These are phyloP conservation scores for Glyphotaelius pellucidus DNA, from an alignment of 2,888 invertebrate genomes.

Conservation along the genomic window DNA sequence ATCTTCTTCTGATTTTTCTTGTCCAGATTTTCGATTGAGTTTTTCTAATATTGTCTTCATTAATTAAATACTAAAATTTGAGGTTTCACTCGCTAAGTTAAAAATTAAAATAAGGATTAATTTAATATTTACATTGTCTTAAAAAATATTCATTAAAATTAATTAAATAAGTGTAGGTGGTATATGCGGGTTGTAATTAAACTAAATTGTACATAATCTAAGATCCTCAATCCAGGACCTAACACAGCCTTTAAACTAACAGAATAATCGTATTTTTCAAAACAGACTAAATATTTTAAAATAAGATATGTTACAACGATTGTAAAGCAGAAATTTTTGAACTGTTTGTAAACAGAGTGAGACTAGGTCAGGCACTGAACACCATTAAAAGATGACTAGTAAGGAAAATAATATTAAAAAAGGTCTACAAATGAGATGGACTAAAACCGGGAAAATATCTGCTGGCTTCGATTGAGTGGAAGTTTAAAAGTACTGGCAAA, in stretches of 20 bases:
- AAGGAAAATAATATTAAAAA: background rate
- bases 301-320: no score
- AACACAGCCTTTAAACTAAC: background rate
- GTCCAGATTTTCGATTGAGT: no score
- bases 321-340: no score
- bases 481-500: background rate
- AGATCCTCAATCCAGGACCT: constrained; percentile 5
- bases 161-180: background rate
- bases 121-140: background rate
- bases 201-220: background rate
- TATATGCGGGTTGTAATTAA: background rate
- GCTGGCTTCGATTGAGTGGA: background rate
- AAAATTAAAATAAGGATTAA: no score
- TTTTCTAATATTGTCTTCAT: no score
- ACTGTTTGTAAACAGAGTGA: no score
- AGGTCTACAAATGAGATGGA: background rate
- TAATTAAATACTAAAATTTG: no score
- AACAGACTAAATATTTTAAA: background rate
- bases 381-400: background rate
- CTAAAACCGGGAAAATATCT: background rate
- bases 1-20: no score
- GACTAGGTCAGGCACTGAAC: background rate
- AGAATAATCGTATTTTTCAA: background rate
- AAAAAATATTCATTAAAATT: background rate
- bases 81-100: no score